Conservation (phyloP, 2,113 vertebrate species). For the Felis chaus region DNA sequence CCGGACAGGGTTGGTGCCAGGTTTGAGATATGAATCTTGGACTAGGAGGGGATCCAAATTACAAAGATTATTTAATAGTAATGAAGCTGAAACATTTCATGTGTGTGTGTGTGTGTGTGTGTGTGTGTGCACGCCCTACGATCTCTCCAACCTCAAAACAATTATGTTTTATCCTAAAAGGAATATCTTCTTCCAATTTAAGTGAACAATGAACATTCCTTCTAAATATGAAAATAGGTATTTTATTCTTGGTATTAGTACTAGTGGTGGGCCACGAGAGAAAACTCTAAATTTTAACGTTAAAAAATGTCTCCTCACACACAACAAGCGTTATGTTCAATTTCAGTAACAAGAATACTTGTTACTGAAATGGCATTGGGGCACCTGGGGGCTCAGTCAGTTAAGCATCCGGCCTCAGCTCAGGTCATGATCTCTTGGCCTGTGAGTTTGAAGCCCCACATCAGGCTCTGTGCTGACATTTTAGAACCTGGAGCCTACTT, state of each 20-base stretch:
- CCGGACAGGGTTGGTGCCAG: not conserved
- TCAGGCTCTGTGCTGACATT: too few relatives aligned
- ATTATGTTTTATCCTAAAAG: not conserved
- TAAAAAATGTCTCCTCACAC: not conserved
- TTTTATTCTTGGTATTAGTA: not conserved
- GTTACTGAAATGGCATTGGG: too few relatives aligned
- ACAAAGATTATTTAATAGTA: not conserved
- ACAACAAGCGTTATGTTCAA: not conserved
- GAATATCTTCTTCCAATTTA: not conserved
- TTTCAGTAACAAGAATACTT: not conserved
- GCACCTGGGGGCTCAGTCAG: too few relatives aligned
- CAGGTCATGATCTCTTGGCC: too few relatives aligned
- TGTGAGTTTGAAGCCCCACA: too few relatives aligned
- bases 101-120: not conserved
- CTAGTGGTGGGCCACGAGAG: not conserved
- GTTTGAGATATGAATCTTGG: not conserved
- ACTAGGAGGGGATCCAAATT: not conserved
- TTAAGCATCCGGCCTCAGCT: too few relatives aligned
- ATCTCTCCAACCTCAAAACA: not conserved
- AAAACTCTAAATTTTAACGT: not conserved
- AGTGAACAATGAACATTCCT: not conserved
- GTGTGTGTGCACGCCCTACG: not conserved
- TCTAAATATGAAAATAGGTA: not conserved
- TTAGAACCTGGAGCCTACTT: too few relatives aligned
- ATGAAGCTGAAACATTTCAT: not conserved